Base-by-base conservation (phyloP, 1,140 invertebrate genomes). In the Dinoponera quadriceps region DNA sequence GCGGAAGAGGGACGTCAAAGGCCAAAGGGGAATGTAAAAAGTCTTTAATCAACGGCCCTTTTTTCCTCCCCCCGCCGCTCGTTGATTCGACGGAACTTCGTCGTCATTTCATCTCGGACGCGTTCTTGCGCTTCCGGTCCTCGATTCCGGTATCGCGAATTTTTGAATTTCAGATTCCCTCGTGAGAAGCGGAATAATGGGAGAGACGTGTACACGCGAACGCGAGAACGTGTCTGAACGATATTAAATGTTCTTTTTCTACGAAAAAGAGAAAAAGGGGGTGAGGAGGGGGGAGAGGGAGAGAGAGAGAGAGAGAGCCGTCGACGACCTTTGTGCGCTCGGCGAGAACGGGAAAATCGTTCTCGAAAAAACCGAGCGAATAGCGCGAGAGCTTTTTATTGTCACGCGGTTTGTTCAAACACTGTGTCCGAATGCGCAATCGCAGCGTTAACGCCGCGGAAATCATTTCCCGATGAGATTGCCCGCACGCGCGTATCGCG, bases 21-120 rank as follows among this genome's bases (percentile, higher is more conserved):
- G 54, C n/a, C 51, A 78, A 78, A 75, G 54, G 60, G 59, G 51
- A 66, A 69, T 77, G 25, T 65, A 75, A 65, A 63, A 82, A 82
- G 59, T 82, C 72, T 62, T 72, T 75, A 65, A 80, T 80, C 75
- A 80, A 80, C 33, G 75, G 54, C 33, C 69, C 65, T 65, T 80
- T 80, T 80, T 80, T 80, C 59, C 51, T 80, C 69, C 71, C 59
- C 51, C 9, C 38, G 16, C n/a, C 38, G 75, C 29, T 33, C 49
- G 49, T 48, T 68, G 75, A 80, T 80, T 80, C 51, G 75, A 57
- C 14, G 51, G 51, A 71, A 80, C 75, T 80, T 71, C 14, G 38
- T 25, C 51, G 75, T 20, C 33, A 69, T 69, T 71, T 55, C 75
- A 80, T 80, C 75, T 71, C 75, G 44, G 27, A n/a, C 74, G 74